Percentiles rank a stretch among this genome's conserved stretches.
Evolutionary conservation across 1,140 invertebrate genomes (phyloP).

Genomic region (Ctenoplectra terminalis): DNA sequence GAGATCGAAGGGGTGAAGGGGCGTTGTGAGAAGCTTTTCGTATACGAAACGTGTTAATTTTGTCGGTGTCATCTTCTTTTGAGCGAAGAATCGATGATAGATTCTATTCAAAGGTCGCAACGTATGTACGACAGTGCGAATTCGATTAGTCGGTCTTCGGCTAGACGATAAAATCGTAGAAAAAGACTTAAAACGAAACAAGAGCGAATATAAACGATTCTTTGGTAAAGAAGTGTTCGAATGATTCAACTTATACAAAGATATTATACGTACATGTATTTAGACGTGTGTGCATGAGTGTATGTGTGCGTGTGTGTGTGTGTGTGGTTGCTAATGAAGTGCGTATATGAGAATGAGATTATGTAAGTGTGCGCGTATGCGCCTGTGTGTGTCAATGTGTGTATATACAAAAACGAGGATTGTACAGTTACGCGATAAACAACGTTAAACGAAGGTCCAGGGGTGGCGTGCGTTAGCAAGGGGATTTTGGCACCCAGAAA

Average conservation of each 20-base stretch:
- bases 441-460: slow-evolving; percentile 17
- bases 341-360: neutral
- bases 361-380: slow-evolving; percentile 5
- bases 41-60: too few species aligned
- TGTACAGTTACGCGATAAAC: slow-evolving; percentile 48
- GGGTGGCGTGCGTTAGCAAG: slow-evolving; percentile 17
- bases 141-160: slow-evolving; percentile 24
- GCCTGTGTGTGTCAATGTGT: neutral
- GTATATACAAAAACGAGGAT: slow-evolving; percentile 33
- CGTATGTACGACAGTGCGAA: neutral
- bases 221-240: slow-evolving; percentile 51
- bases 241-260: slow-evolving; percentile 48
- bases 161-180: neutral
- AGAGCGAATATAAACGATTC: slow-evolving; percentile 38
- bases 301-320: too few species aligned
- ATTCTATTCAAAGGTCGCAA: neutral
- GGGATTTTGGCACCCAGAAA: slow-evolving; percentile 39
- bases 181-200: slow-evolving; percentile 40
- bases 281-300: neutral
- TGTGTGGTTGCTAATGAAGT: neutral
- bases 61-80: neutral
- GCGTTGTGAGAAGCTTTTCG: neutral
- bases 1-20: neutral
- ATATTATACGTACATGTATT: slow-evolving; percentile 32
- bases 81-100: neutral